A percentile compares a stretch with the other conserved stretches of the same genome.
Evolutionary conservation across 2,113 vertebrate genomes (phyloP).

Genomic region (Rhinoptilus africanus): DNA sequence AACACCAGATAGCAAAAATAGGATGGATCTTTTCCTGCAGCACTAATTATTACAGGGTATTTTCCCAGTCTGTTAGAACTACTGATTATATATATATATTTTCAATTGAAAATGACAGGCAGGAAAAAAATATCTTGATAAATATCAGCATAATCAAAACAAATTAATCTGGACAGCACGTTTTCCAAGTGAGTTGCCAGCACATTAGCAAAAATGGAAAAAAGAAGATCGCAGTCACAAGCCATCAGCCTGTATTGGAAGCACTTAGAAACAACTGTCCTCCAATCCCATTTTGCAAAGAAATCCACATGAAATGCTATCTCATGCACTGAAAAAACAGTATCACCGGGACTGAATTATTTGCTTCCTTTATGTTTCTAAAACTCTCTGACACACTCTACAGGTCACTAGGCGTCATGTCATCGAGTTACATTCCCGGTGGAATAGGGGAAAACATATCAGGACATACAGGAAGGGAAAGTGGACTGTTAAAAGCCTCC

Average conservation of each 20-base stretch:
- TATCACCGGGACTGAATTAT: background rate
- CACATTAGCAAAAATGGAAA: background rate
- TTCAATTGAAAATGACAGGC: background rate
- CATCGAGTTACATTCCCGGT: background rate
- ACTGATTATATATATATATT: background rate
- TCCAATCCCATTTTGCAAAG: background rate
- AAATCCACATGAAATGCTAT: background rate
- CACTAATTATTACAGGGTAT: background rate
- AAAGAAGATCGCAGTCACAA: background rate
- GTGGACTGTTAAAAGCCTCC: background rate
- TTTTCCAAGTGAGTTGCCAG: background rate
- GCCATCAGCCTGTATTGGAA: background rate
- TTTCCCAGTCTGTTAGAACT: background rate
- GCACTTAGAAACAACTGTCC: background rate
- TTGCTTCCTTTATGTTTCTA: background rate
- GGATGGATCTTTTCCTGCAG: background rate
- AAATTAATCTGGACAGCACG: background rate
- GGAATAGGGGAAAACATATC: background rate
- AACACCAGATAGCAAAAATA: background rate
- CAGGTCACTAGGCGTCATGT: conserved; percentile 40
- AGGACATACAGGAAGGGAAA: background rate
- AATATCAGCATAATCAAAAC: background rate
- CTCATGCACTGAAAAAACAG: background rate
- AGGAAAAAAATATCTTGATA: background rate
- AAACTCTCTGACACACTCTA: conserved; percentile 66